phyloP scores from a whole-genome alignment of 2,113 vertebrate genomes.

The Sprattus sprattus region DNA sequence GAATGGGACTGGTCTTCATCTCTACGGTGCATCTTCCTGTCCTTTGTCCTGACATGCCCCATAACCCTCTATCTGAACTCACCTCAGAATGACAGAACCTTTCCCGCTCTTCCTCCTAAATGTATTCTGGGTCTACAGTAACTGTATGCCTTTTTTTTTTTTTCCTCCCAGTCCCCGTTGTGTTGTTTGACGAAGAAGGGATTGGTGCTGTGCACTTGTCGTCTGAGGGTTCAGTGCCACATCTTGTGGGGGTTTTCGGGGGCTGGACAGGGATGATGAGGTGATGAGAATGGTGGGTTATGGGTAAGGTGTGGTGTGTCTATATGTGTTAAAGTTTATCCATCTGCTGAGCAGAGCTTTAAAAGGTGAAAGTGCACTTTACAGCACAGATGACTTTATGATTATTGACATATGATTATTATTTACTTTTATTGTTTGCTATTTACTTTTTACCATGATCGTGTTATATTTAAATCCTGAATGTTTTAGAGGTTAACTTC shows the following conservation, averaged over 20 bases:
- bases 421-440: neutral
- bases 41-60: neutral
- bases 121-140: neutral
- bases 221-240: too few relatives aligned
- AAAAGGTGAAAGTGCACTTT: slow-evolving; percentile 12
- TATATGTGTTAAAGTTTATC: neutral
- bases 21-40: neutral
- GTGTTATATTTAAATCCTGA: neutral
- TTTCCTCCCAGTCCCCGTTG: neutral
- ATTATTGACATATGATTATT: neutral
- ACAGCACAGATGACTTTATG: neutral
- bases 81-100: neutral
- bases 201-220: too few relatives aligned
- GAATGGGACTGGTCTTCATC: neutral
- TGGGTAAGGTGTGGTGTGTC: neutral
- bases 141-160: neutral
- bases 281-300: neutral
- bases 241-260: neutral
- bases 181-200: too few relatives aligned
- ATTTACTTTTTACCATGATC: slow-evolving; percentile 1
- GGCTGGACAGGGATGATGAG: neutral
- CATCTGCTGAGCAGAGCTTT: slow-evolving; percentile 10
- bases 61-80: neutral
- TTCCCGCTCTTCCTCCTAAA: neutral
- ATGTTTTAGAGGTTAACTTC: neutral